These are phyloP conservation scores for Salvelinus fontinalis DNA, from an alignment of 2,113 vertebrate species.

Conservation along the genomic window DNA sequence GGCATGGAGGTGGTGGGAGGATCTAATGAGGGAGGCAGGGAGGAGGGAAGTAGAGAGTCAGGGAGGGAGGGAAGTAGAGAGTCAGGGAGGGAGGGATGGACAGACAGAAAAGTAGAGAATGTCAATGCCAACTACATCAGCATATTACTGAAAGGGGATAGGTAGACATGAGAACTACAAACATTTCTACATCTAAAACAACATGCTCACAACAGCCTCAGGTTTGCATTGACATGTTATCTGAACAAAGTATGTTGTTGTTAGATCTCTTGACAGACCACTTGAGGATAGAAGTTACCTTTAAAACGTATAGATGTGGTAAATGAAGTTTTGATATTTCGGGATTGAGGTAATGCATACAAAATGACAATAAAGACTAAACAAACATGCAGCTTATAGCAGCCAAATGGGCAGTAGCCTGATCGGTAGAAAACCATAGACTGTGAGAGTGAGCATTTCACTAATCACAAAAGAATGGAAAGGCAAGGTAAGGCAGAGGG, in stretches of 20 bases:
- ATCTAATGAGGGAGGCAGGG: conserved; percentile 90
- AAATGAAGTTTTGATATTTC: not conserved
- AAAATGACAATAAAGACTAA: not conserved
- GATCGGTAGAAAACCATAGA: conserved; percentile 19
- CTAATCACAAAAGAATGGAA: not conserved
- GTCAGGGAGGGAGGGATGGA: conserved; percentile 81
- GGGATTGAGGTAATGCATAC: not conserved
- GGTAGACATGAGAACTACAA: conserved; percentile 74
- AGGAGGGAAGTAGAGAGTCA: conserved; percentile 79
- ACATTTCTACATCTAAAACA: conserved; percentile 40
- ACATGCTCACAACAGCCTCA: conserved; percentile 33
- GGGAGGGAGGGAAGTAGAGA: conserved; percentile 78
- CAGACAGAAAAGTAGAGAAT: conserved; percentile 91
- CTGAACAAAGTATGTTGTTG: not conserved
- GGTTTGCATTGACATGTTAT: conserved; percentile 12
- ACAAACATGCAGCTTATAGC: not conserved
- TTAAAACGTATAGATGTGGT: not conserved
- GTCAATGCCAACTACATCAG: conserved; percentile 89
- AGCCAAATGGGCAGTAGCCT: not conserved
- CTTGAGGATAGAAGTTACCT: not conserved
- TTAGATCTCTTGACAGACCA: not conserved
- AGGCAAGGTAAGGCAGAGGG: not conserved
- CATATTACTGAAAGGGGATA: conserved; percentile 70
- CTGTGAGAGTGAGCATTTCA: conserved; percentile 14
- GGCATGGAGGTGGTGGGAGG: conserved; percentile 93